A percentile compares a stretch with the other conserved stretches of the same genome.
phyloP scores from a whole-genome alignment of 2,113 vertebrate species.

The Lipophrys pholis region DNA sequence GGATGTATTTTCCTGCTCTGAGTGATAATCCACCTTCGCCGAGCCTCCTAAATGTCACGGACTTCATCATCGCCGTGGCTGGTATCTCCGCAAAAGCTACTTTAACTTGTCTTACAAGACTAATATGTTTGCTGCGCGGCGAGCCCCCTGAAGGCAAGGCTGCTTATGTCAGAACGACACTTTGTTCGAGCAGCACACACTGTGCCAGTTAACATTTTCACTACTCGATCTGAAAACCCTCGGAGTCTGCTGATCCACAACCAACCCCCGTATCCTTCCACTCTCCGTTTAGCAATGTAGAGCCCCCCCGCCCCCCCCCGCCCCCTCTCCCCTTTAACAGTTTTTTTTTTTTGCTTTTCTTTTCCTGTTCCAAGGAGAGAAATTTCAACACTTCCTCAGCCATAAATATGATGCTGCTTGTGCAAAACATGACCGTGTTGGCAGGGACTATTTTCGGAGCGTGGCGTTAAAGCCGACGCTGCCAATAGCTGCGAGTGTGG shows the following conservation, averaged over 20 bases:
- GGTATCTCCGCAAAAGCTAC: slow-evolving; percentile 49
- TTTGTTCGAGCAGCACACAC: slow-evolving; percentile 29
- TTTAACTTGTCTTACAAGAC: slow-evolving; percentile 57
- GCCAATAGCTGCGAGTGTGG: slow-evolving; percentile 21
- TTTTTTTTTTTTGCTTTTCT: neutral
- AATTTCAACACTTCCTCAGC: neutral
- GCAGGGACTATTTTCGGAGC: slow-evolving; percentile 19
- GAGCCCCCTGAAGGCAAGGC: slow-evolving; percentile 30
- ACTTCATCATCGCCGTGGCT: slow-evolving; percentile 28
- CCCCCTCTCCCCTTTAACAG: no score
- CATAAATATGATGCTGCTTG: neutral
- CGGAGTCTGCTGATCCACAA: neutral
- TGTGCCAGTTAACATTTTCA: slow-evolving; percentile 35
- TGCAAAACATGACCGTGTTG: neutral
- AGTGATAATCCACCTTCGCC: slow-evolving; percentile 31
- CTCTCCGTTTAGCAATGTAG: neutral
- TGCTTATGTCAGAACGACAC: slow-evolving; percentile 42
- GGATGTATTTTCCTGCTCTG: neutral
- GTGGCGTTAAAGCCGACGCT: neutral
- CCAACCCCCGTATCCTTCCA: slow-evolving; percentile 5
- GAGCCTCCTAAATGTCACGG: slow-evolving; percentile 37
- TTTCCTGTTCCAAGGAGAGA: neutral
- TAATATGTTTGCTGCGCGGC: slow-evolving; percentile 59
- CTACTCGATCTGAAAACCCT: slow-evolving; percentile 28
- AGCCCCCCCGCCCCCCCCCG: neutral